phyloP scores from a whole-genome alignment of 2,888 invertebrate genomes.

The Steinernema carpocapsae region DNA sequence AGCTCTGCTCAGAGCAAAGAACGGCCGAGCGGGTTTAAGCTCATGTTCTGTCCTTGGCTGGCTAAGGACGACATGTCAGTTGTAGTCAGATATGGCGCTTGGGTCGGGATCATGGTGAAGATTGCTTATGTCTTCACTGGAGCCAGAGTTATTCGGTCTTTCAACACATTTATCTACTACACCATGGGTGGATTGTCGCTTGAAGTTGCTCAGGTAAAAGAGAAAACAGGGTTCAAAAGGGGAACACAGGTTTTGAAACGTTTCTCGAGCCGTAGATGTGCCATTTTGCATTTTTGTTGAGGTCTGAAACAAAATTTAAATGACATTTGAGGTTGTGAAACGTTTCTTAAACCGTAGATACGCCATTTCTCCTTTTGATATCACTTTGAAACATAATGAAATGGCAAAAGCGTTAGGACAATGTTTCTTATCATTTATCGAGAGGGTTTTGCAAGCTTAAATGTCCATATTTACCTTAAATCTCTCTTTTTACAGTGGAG shows the following conservation, averaged over 20 bases:
- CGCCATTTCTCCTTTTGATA: no score
- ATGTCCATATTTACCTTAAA: no score
- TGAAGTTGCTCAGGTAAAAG: background rate
- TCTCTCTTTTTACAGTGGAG: background rate
- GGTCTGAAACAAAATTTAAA: no score
- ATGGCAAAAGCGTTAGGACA: no score
- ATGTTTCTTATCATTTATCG: no score
- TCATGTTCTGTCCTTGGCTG: slow-evolving; percentile 31
- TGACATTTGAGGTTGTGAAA: no score
- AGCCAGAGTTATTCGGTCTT: background rate
- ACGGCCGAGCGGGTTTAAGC: slow-evolving; percentile 10
- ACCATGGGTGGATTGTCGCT: background rate
- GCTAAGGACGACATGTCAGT: slow-evolving; percentile 28
- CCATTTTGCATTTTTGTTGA: no score
- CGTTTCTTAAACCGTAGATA: no score
- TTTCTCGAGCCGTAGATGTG: no score
- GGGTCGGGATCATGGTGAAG: slow-evolving; percentile 31
- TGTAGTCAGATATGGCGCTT: slow-evolving; percentile 14
- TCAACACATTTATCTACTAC: slow-evolving; percentile 15
- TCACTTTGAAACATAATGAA: no score
- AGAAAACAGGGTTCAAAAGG: background rate
- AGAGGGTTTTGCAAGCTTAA: no score
- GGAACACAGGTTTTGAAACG: no score
- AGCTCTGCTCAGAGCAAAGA: background rate
- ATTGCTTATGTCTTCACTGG: slow-evolving; percentile 30